These are phyloP conservation scores for Phenganax subtilis DNA, from an alignment of 92 coral and sea anemone genomes.

Conservation along the genomic window DNA sequence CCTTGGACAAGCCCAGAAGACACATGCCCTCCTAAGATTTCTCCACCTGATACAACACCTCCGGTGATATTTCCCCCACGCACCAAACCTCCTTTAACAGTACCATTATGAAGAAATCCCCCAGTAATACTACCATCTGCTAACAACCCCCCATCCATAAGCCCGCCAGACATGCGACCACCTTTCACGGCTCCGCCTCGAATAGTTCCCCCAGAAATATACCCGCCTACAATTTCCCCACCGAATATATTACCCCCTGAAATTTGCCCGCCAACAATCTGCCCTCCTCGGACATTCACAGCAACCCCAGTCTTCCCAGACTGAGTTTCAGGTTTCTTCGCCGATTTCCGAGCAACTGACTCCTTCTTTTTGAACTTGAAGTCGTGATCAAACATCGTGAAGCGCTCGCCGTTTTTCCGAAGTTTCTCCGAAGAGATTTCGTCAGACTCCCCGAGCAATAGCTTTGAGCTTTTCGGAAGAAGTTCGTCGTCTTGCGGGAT, in stretches of 20 bases:
- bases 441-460: constrained; percentile 25
- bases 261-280: constrained; percentile 85
- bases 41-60: constrained; percentile 79
- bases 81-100: constrained; percentile 75
- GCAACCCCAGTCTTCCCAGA: not conserved
- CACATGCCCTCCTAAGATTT: constrained; percentile 77
- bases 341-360: not conserved
- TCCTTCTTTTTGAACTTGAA: not conserved
- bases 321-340: not conserved
- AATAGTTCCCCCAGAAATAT: constrained; percentile 76
- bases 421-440: constrained; percentile 16
- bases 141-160: constrained; percentile 86
- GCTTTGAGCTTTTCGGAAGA: constrained; percentile 21
- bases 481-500: not conserved
- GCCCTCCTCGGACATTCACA: constrained; percentile 60
- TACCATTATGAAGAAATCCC: constrained; percentile 76
- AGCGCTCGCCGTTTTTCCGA: constrained; percentile 30
- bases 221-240: constrained; percentile 77
- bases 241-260: constrained; percentile 87
- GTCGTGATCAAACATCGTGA: constrained; percentile 18
- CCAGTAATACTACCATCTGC: constrained; percentile 73
- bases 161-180: constrained; percentile 78
- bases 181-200: constrained; percentile 81
- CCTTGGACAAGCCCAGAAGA: constrained; percentile 83
- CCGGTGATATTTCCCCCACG: constrained; percentile 77